These are phyloP conservation scores for Scaeva pyrastri DNA, from an alignment of 2,888 invertebrate species.

Conservation along the genomic window DNA sequence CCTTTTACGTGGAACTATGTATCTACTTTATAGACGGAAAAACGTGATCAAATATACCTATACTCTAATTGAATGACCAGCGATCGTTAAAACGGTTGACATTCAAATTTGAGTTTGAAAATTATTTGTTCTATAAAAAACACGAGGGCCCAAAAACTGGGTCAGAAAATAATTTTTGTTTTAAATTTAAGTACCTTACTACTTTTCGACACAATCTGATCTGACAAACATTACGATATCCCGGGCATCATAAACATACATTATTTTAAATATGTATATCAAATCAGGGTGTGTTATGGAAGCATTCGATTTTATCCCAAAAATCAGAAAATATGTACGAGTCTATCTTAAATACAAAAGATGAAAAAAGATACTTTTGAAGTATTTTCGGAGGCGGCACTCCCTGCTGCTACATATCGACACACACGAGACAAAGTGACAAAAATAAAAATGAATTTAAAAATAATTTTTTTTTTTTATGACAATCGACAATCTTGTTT, in stretches of 20 bases:
- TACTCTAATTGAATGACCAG: slow-evolving; percentile 8
- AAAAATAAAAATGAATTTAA: slow-evolving; percentile 31
- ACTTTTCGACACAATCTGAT: slow-evolving; percentile 6
- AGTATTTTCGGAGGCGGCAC: slow-evolving; percentile 3
- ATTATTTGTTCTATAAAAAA: background rate
- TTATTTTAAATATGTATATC: slow-evolving; percentile 20
- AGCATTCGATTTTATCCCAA: slow-evolving; percentile 5
- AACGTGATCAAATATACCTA: background rate
- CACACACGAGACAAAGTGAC: background rate
- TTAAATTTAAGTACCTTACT: background rate
- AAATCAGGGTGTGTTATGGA: slow-evolving; percentile 21
- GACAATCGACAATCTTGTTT: slow-evolving; percentile 26
- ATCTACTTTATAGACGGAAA: background rate
- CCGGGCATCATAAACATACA: background rate
- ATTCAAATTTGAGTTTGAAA: background rate
- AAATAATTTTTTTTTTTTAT: slow-evolving; percentile 12
- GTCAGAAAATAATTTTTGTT: background rate
- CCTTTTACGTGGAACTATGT: background rate
- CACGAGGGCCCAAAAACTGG: slow-evolving; percentile 2
- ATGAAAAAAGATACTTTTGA: slow-evolving; percentile 27
- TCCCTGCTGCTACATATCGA: background rate
- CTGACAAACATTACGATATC: background rate
- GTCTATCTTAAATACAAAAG: background rate
- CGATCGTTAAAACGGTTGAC: slow-evolving; percentile 10
- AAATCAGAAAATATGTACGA: slow-evolving; percentile 10